These are phyloP conservation scores for Sialia sialis DNA, from an alignment of 2,113 vertebrate species.

Conservation along the genomic window DNA sequence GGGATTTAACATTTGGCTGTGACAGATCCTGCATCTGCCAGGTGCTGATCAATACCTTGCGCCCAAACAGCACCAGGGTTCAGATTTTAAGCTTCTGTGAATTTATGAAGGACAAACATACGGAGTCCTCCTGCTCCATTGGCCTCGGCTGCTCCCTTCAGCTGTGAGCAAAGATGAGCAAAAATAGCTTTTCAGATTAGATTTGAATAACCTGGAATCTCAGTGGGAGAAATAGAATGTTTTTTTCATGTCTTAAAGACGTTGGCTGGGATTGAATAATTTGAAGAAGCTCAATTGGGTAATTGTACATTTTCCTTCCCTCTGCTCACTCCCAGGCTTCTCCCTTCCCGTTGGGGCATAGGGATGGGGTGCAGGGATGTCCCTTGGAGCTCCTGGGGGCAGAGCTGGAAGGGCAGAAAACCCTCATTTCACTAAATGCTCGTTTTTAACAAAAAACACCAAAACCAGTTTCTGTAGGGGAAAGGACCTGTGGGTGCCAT, in stretches of 20 bases:
- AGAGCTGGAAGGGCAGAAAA: not conserved
- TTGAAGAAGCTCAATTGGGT: not conserved
- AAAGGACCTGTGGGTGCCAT: not conserved
- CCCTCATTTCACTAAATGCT: not conserved
- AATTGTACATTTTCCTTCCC: not conserved
- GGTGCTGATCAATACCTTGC: not conserved
- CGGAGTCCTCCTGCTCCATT: not conserved
- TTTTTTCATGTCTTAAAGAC: not conserved
- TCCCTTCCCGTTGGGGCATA: fast-evolving
- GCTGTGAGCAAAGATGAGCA: not conserved
- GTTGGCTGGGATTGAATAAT: not conserved
- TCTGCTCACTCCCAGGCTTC: not conserved
- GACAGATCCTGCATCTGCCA: fast-evolving
- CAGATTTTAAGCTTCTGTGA: not conserved
- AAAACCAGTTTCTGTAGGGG: not conserved
- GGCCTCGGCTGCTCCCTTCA: constrained; percentile 24
- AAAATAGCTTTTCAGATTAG: constrained; percentile 30
- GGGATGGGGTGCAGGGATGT: not conserved
- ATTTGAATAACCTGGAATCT: constrained; percentile 12
- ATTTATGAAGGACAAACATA: not conserved
- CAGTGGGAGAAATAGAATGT: not conserved
- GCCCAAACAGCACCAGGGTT: not conserved
- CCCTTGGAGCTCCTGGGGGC: not conserved
- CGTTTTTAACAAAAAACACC: not conserved
- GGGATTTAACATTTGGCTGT: not conserved